Evolutionary conservation across 2,113 vertebrate species (phyloP).

Genomic region (Fregata magnificens): DNA sequence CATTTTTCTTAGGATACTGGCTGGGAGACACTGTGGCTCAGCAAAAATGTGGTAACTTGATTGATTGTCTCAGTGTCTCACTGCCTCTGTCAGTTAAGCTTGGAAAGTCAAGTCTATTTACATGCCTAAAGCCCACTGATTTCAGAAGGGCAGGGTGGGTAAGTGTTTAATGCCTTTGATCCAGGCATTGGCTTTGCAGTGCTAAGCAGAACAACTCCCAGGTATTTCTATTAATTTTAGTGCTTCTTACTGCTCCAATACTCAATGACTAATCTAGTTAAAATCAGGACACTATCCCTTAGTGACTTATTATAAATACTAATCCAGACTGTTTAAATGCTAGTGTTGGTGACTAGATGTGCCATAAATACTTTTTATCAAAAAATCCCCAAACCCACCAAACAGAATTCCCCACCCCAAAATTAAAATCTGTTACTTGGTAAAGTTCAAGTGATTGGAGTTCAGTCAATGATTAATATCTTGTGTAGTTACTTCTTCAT

Average conservation of each 20-base stretch:
- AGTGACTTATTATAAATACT: background rate
- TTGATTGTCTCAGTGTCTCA: background rate
- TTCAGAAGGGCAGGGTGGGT: background rate
- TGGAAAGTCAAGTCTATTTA: background rate
- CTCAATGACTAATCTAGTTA: background rate
- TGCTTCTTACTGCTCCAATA: background rate
- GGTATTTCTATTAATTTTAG: background rate
- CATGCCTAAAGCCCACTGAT: background rate
- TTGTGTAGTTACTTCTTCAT: constrained; percentile 67
- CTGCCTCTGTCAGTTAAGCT: background rate
- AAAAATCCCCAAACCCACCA: background rate
- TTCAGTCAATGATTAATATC: constrained; percentile 66
- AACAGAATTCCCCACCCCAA: constrained; percentile 7
- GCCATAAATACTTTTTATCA: background rate
- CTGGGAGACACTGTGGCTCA: background rate
- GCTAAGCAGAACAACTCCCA: background rate
- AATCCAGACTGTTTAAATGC: background rate
- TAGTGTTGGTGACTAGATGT: background rate
- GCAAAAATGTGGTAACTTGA: background rate
- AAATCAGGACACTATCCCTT: background rate
- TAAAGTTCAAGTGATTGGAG: constrained; percentile 50
- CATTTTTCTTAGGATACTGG: background rate
- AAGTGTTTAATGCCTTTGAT: background rate
- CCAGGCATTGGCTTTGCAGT: background rate
- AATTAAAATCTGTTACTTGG: constrained; percentile 48